Conservation (phyloP, 2,797 vertebrate genomes). For the Anisognathus igniventris region DNA sequence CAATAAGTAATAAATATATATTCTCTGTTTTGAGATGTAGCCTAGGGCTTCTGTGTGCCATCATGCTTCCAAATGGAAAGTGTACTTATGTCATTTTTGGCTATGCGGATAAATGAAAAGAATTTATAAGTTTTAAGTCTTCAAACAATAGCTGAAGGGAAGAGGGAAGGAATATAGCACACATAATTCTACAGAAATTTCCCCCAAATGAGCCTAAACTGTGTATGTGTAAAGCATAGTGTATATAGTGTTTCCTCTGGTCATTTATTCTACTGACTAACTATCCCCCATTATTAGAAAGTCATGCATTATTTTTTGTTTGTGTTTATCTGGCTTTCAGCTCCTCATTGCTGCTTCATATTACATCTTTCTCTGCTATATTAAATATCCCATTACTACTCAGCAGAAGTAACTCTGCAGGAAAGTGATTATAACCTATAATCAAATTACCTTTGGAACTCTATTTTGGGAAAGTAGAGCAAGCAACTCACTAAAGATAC, state of each 20-base stretch:
- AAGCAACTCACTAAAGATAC: not conserved
- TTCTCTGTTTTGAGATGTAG: not conserved
- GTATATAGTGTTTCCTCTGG: not conserved
- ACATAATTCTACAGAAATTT: not conserved
- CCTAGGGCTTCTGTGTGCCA: not conserved
- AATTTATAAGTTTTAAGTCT: not conserved
- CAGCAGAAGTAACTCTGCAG: not conserved
- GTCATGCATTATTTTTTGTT: not conserved
- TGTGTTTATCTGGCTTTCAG: not conserved
- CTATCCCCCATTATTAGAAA: not conserved
- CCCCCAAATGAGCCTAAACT: not conserved
- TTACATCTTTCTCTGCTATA: not conserved
- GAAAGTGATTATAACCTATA: not conserved
- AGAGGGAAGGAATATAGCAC: not conserved
- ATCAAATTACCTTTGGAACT: not conserved
- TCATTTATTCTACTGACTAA: not conserved
- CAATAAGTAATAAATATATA: not conserved
- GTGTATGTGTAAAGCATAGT: not conserved
- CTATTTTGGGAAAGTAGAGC: not conserved
- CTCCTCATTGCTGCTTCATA: not conserved
- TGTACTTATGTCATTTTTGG: rapidly evolving
- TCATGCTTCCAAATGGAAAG: not conserved
- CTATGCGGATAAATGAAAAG: not conserved
- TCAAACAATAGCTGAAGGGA: not conserved
- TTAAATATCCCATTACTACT: not conserved